A percentile compares a stretch with the other conserved stretches of the same genome.
Evolutionary conservation across 2,888 invertebrate species (phyloP).

Genomic region (Cosmopolites sordidus): DNA sequence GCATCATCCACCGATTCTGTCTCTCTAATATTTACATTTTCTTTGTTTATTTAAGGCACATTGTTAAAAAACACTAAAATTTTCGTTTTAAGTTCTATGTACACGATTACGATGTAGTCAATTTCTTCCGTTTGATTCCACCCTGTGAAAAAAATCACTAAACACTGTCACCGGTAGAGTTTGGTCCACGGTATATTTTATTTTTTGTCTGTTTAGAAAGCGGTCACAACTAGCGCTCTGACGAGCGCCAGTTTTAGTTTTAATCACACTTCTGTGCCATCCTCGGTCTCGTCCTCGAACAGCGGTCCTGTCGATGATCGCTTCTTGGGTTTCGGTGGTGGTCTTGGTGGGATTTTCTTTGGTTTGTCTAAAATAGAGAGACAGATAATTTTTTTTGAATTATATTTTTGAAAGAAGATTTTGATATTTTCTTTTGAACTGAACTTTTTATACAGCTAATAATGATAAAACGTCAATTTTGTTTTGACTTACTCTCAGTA

Average conservation of each 20-base stretch:
- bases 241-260: conserved; percentile 46
- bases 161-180: not conserved
- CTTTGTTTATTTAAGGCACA: too few relatives aligned
- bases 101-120: not conserved
- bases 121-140: not conserved
- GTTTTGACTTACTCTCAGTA: conserved; percentile 15
- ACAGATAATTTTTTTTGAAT: too few relatives aligned
- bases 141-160: not conserved
- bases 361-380: conserved; percentile 29
- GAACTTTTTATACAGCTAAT: too few relatives aligned
- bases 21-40: too few relatives aligned
- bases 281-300: conserved; percentile 84
- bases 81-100: not conserved
- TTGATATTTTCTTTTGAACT: too few relatives aligned
- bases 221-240: conserved; percentile 38
- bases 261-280: conserved; percentile 81
- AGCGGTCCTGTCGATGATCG: conserved; percentile 68
- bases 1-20: too few relatives aligned
- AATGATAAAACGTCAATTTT: too few relatives aligned
- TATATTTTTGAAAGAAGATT: too few relatives aligned
- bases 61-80: too few relatives aligned
- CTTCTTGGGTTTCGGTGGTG: conserved; percentile 81
- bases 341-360: conserved; percentile 74
- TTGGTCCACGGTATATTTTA: not conserved
- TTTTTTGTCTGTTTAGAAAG: not conserved